Evolutionary conservation across 2,113 vertebrate genomes (phyloP).

Genomic region (Oophaga pumilio): DNA sequence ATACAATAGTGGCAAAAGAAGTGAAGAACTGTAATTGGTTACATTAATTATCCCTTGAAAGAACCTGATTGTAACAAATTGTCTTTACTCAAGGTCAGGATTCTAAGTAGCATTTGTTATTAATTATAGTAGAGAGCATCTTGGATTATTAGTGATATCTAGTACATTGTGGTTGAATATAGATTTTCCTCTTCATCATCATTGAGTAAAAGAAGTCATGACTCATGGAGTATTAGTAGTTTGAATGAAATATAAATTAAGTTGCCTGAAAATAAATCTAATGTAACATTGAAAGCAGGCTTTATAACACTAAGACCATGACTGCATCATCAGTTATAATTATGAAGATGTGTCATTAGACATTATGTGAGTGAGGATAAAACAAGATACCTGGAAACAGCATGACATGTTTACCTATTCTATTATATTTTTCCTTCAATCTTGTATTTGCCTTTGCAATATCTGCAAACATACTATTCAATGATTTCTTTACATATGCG

Average conservation of each 20-base stretch:
- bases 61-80: constrained; percentile 21
- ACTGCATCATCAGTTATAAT: not conserved
- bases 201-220: constrained; percentile 6
- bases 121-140: constrained; percentile 22
- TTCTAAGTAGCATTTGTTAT: not conserved
- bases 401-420: not conserved
- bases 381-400: too few relatives aligned
- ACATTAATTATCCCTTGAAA: constrained; percentile 10
- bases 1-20: not conserved
- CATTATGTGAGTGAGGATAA: not conserved
- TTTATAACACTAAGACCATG: not conserved
- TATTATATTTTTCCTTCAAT: too few relatives aligned
- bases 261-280: not conserved
- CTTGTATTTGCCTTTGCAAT: not conserved
- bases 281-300: not conserved
- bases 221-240: not conserved
- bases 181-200: constrained; percentile 15
- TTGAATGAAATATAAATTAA: not conserved
- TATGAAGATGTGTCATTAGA: not conserved
- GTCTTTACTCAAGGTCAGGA: constrained; percentile 18
- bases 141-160: constrained; percentile 10
- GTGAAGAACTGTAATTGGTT: constrained; percentile 2
- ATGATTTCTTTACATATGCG: too few relatives aligned
- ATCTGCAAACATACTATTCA: too few relatives aligned
- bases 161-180: not conserved